Base-by-base conservation (phyloP, 2,888 invertebrate genomes). In the Dryocosmus kuriphilus region DNA sequence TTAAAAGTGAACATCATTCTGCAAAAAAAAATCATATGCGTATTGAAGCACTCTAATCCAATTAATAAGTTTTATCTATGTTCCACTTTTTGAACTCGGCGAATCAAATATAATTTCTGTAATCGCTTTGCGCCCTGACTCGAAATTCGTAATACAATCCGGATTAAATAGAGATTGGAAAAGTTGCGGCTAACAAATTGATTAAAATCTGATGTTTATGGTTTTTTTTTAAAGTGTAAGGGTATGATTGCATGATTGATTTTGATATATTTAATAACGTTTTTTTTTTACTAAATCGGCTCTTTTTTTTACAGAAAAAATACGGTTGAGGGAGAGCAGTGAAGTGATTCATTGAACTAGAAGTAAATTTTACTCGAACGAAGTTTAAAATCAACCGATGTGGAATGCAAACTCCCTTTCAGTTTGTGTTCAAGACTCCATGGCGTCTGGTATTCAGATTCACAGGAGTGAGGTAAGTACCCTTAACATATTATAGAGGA, bases 371-470 rank as follows among this genome's bases (percentile, higher is more conserved):
- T 67, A 67, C 27, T 19, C 2, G 38, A 38, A 38, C 24, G 16
- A 41, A 27, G 8, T 63, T 3, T 19, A 46, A 67, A 24, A 46
- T 67, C 46, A 27, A 41, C 46, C 30, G 19, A 46, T 27, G 46
- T 24, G n/a, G 27, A 67, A 67, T 46, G 46, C 41, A 19, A 19
- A 67, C 67, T 41, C 27, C 67, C 67, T 27, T 67, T 67, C 5
- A 14, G 41, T 24, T 24, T 65, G 67, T 22, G 63, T 63, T 32
- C 41, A 41, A 41, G n/a, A 19, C 35, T n/a, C 63, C n/a, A 11
- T 30, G 11, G n/a, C n/a, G n/a, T n/a, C n/a, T n/a, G 19, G 67
- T 41, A 67, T 67, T 41, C 67, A 41, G 41, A 67, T 41, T 67
- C 67, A 67, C 8, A 51, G n/a, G 7, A 24, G 19, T 5, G 41